Percentiles rank a stretch among this genome's conserved stretches.
Evolutionary conservation across 1,140 invertebrate species (phyloP).

Genomic region (Antheraea mylitta): DNA sequence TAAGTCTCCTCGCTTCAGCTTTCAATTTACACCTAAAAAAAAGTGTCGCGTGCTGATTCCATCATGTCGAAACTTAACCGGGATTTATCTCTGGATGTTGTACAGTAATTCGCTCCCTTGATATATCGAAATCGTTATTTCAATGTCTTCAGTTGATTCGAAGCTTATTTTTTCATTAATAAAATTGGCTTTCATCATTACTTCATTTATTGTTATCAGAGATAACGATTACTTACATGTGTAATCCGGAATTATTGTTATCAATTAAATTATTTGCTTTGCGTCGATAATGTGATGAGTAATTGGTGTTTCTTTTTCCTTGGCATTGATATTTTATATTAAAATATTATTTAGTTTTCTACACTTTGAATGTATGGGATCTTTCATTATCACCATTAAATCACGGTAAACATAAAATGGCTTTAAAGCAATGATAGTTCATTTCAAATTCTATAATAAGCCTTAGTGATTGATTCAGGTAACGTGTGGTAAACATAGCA

Average conservation of each 20-base stretch:
- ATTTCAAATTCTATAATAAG: no score
- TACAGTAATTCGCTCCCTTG: neutral
- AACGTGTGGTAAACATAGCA: no score
- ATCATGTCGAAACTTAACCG: slow-evolving; percentile 41
- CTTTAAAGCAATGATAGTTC: no score
- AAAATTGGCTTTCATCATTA: neutral
- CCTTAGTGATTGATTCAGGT: no score
- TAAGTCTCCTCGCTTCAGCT: slow-evolving; percentile 10
- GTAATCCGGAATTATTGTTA: slow-evolving; percentile 1
- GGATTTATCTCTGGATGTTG: slow-evolving; percentile 27
- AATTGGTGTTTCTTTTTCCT: neutral
- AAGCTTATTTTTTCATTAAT: neutral
- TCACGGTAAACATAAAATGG: no score
- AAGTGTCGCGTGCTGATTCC: slow-evolving; percentile 44
- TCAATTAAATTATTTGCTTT: neutral
- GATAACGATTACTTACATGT: neutral
- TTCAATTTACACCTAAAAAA: slow-evolving; percentile 15
- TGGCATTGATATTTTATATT: neutral
- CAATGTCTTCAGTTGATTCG: neutral
- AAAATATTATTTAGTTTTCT: no score
- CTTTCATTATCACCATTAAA: no score
- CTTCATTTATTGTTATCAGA: neutral
- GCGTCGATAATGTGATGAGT: neutral
- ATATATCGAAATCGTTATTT: slow-evolving; percentile 4
- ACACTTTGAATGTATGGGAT: no score